Conservation (phyloP, 2,113 vertebrate species). For the Urocynchramus pylzowi region DNA sequence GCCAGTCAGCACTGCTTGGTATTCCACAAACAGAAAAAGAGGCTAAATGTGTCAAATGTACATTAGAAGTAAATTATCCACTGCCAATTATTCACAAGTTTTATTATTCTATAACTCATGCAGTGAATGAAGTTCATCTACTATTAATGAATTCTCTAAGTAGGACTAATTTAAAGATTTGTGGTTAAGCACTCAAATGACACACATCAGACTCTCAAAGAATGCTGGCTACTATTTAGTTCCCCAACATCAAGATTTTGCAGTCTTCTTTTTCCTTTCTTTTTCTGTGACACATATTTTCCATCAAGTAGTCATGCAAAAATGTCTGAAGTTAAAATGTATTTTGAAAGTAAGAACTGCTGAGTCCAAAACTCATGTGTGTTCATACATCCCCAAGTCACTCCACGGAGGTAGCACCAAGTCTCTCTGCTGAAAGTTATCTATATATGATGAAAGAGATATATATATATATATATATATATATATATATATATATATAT, state of each 20-base stretch:
- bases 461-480: not conserved
- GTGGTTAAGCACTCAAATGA: not conserved
- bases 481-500: not conserved
- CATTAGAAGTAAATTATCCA: slow-evolving; percentile 4
- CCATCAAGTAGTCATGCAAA: not conserved
- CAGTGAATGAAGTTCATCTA: slow-evolving; percentile 1
- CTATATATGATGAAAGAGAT: not conserved
- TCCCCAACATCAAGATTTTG: not conserved
- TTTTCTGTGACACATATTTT: not conserved
- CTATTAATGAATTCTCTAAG: slow-evolving; percentile 20
- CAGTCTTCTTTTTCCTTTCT: not conserved
- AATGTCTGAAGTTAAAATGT: not conserved
- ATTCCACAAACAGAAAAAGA: not conserved
- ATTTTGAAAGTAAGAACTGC: not conserved
- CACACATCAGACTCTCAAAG: not conserved
- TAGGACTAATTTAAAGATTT: slow-evolving; percentile 17
- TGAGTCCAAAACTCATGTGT: not conserved
- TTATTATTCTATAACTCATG: slow-evolving; percentile 28
- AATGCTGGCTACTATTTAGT: not conserved
- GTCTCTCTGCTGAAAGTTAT: not conserved
- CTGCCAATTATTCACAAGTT: not conserved
- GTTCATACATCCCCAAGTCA: not conserved
- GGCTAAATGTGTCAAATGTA: not conserved
- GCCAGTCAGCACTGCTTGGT: not conserved
- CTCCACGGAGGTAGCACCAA: not conserved